Conservation (phyloP, 2,113 vertebrate species). For the Eira barbara region DNA sequence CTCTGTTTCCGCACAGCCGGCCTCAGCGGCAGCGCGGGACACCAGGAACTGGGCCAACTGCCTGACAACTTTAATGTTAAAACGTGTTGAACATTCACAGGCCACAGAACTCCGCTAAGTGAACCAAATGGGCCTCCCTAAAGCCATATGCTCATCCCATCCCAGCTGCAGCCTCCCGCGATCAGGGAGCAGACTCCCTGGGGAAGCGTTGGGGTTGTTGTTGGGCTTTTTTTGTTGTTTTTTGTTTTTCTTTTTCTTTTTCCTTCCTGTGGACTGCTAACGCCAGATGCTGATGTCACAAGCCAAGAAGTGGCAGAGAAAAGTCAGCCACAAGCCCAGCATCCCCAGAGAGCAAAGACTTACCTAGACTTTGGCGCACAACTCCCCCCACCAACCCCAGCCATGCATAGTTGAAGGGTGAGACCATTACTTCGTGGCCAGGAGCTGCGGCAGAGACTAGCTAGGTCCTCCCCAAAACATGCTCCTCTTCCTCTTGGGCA, state of each 20-base stretch:
- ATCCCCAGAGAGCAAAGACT: slow-evolving; percentile 14
- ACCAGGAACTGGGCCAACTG: slow-evolving; percentile 40
- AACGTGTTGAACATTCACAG: slow-evolving; percentile 67
- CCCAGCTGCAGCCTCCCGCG: slow-evolving; percentile 61
- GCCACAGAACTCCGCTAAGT: slow-evolving; percentile 58
- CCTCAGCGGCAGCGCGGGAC: neutral
- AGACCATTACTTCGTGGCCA: neutral
- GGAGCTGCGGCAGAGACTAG: neutral
- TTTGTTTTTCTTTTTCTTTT: neutral
- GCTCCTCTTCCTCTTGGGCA: neutral
- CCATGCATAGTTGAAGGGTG: neutral
- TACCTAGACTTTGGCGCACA: neutral
- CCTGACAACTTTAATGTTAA: slow-evolving; percentile 59
- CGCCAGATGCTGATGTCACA: slow-evolving; percentile 56
- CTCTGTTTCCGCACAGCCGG: neutral
- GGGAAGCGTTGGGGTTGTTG: neutral
- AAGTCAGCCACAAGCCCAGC: neutral
- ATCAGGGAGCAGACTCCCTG: slow-evolving; percentile 15
- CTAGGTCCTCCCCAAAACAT: neutral
- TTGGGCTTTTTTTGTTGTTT: neutral
- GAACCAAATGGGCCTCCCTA: slow-evolving; percentile 63
- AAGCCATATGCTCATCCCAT: slow-evolving; percentile 39
- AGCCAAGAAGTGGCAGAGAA: slow-evolving; percentile 26
- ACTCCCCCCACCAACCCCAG: too few species aligned
- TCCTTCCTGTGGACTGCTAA: slow-evolving; percentile 54